These are phyloP conservation scores for Agrochola lota DNA, from an alignment of 2,888 invertebrate genomes.

Conservation along the genomic window DNA sequence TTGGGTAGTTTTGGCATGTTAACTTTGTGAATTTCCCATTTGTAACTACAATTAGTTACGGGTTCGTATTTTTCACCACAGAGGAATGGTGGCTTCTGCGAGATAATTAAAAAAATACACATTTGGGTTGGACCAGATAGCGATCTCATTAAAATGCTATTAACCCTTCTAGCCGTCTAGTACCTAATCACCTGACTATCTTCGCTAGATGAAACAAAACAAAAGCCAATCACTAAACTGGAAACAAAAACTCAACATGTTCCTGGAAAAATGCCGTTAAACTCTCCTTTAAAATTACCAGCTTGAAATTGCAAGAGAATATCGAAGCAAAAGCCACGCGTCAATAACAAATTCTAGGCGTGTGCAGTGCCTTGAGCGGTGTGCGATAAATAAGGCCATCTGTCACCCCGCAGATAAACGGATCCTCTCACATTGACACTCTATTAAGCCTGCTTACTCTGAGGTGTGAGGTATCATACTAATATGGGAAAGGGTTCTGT, in stretches of 20 bases:
- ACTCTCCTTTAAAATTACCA: constrained; percentile 41
- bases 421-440: constrained; percentile 53
- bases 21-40: not conserved
- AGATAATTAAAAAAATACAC: not conserved
- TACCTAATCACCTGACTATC: not conserved
- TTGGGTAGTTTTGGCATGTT: not conserved
- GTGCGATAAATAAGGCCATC: constrained; percentile 58
- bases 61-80: not conserved
- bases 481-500: constrained; percentile 42
- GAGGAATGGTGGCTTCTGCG: not conserved
- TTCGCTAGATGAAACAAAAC: not conserved
- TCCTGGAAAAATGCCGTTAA: constrained; percentile 8
- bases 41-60: not conserved
- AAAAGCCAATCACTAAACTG: not conserved
- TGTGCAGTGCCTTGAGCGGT: constrained; percentile 55
- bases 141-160: not conserved
- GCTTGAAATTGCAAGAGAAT: constrained; percentile 48
- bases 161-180: not conserved
- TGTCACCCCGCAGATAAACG: constrained; percentile 60
- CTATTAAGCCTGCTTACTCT: constrained; percentile 57
- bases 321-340: constrained; percentile 24
- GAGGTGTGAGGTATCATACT: constrained; percentile 41
- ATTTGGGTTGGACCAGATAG: not conserved
- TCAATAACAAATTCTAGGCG: constrained; percentile 60
- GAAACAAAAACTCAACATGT: not conserved